A percentile compares a stretch with the other conserved stretches of the same genome.
These are phyloP conservation scores for Ophion ellenae DNA, from an alignment of 2,888 invertebrate species.

Conservation along the genomic window DNA sequence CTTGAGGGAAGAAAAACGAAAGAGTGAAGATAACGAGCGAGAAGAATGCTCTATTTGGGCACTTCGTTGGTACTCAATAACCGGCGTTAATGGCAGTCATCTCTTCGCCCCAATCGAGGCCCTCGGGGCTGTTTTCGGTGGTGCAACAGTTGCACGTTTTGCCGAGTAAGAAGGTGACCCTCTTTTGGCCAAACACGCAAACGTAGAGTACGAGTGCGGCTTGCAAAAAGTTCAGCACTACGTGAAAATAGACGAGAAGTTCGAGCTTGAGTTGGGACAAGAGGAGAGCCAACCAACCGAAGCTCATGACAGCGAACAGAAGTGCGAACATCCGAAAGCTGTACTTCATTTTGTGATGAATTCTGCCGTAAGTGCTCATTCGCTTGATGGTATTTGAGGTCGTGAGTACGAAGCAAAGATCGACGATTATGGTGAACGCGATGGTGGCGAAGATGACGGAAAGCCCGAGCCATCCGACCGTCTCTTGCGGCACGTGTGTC, in stretches of 20 bases:
- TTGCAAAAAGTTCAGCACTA: constrained; percentile 91
- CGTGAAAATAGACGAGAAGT: constrained; percentile 90
- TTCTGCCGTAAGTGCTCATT: constrained; percentile 93
- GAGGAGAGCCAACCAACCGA: constrained; percentile 91
- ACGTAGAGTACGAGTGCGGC: constrained; percentile 91
- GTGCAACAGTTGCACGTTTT: constrained; percentile 89
- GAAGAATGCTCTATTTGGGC: not conserved
- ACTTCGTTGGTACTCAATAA: constrained; percentile 77
- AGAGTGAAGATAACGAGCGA: not conserved
- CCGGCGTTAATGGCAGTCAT: constrained; percentile 94
- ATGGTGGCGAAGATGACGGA: constrained; percentile 93
- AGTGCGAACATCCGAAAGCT: constrained; percentile 93
- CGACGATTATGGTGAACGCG: constrained; percentile 91
- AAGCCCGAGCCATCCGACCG: constrained; percentile 92
- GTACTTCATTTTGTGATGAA: constrained; percentile 94
- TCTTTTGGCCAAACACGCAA: constrained; percentile 91
- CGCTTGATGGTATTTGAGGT: constrained; percentile 91
- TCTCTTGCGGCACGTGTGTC: constrained; percentile 87
- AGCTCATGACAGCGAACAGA: constrained; percentile 90
- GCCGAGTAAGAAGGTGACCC: constrained; percentile 91
- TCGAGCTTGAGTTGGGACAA: constrained; percentile 91
- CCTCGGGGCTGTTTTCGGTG: constrained; percentile 86
- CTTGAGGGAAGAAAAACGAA: not conserved
- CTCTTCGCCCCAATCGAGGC: constrained; percentile 95
- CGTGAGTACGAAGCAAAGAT: constrained; percentile 92